Base-by-base conservation (phyloP, 2,113 vertebrate species). In the Brachyhypopomus gauderio region DNA sequence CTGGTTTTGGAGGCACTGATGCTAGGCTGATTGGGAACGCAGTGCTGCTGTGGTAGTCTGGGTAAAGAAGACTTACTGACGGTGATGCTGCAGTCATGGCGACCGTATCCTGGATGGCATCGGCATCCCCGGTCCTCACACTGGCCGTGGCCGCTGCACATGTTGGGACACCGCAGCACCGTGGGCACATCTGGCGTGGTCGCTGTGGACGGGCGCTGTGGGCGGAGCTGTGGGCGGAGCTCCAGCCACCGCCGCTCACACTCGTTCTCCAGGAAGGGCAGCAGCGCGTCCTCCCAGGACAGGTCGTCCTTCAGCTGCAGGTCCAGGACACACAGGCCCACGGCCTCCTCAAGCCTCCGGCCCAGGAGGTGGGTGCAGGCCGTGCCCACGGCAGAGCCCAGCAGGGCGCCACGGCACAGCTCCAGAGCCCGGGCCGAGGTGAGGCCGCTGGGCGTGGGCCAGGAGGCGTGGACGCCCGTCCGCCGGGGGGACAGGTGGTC, bases 281-380 rank as follows among this genome's bases (percentile, higher is more conserved):
- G 41, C 78, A 95, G 87, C 0, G 89, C 91, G 45, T 88, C 89
- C 62, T 89, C 92, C 94, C 94, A 93, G 48, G 89, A 85, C 86
- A 92, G 77, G 0, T 95, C 92, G 16, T 95, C 94, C 85, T 95
- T 95, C 67, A 95, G 92, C 88, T 95, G 93, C 83, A 94, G 86
- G 84, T 95, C 94, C 87, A 89, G 83, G 67, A 95, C 84, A 81
- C 95, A 96, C 9, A 95, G 92, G 23, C 92, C 86, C 38, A 95
- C 92, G 0, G 92, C 92, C 64, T 94, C 90, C 0, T 94, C 92
- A 82, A 95, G 86, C 5, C 89, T 84, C n/a, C 89, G 87, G 55
- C 92, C 94, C 75, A 95, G 91, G 73, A 95, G 88, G 1, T 1
- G 84, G 69, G 87, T 82, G 41, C 95, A 96, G 5, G 70, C 87